Evolutionary conservation across 2,888 invertebrate genomes (phyloP).

Genomic region (Drosophila leonis): DNA sequence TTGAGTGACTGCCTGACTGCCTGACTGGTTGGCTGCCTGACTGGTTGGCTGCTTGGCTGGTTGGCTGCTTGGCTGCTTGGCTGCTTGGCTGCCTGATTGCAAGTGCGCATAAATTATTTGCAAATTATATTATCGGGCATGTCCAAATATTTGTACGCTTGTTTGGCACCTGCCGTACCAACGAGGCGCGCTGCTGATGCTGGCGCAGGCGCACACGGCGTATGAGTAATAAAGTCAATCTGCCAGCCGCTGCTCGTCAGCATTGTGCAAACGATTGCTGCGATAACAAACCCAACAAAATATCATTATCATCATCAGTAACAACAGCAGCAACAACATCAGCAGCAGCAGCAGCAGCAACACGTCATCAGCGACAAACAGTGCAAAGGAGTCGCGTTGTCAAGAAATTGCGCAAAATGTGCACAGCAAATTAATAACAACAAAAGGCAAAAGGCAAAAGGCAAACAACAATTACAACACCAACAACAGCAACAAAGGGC

Average conservation of each 20-base stretch:
- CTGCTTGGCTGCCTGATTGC: constrained; percentile 23
- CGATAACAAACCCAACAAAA: constrained; percentile 46
- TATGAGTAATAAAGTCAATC: constrained; percentile 78
- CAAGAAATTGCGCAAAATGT: constrained; percentile 54
- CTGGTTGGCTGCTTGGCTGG: constrained; percentile 5
- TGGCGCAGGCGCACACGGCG: constrained; percentile 52
- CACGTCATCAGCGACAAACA: constrained; percentile 34
- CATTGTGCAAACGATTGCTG: constrained; percentile 56
- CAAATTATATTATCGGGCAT: constrained; percentile 62
- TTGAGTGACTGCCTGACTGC: neutral
- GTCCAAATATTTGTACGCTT: constrained; percentile 61
- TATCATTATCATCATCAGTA: constrained; percentile 39
- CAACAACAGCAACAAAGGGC: constrained; percentile 15
- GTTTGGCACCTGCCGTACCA: constrained; percentile 70
- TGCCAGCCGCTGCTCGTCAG: constrained; percentile 43
- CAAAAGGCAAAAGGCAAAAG: constrained; percentile 11
- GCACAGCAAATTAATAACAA: constrained; percentile 46
- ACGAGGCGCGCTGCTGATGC: constrained; percentile 12
- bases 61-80: constrained; percentile 23
- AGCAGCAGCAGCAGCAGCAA: constrained; percentile 14
- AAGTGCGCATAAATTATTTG: constrained; percentile 67
- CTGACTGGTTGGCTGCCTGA: constrained; percentile 16
- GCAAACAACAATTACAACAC: constrained; percentile 23
- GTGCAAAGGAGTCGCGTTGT: constrained; percentile 40
- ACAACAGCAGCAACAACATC: constrained; percentile 19